Evolutionary conservation across 2,888 invertebrate species (phyloP), one percentile per base, ranked within the genome.

Genomic region (Piscicola geometra): DNA sequence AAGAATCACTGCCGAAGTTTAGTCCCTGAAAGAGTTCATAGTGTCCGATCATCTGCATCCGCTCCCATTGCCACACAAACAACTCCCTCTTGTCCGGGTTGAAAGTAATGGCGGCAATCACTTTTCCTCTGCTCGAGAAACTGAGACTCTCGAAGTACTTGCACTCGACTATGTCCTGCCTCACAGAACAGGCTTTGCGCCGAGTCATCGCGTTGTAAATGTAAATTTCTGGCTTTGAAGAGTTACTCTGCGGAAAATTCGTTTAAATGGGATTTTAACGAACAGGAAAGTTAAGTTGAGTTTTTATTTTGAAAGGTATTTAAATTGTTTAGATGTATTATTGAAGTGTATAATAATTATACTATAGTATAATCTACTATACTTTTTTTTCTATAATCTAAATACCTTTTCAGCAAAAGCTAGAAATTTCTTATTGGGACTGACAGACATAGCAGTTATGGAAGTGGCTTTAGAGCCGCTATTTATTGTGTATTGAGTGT

Each of bases 91-190:
- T 56, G 67, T 67, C 28, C 15, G 32, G 64, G 18, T 21, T 60
- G 21, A 60, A 33, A 28, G 64, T 28, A 47, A 95, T 89, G 0
- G 91, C 89, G 0, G 91, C 89, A 18, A 96, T 84, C 79, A 90
- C 90, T 83, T 91, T 92, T 0, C 91, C 92, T 84, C 95, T 94
- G 78, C 88, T 90, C 0, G 92, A 91, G 82, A 96, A 94, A 36
- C 90, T 89, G 0, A 93, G 86, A 76, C 90, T 89, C 18, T 90
- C 89, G 82, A 91, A 91, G 81, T 90, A 90, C 75, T 86, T 88
- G 0, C 90, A 82, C 66, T 81, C 80, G 15, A 85, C 82, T 78
- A 86, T 86, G 32, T 82, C 80, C 50, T 84, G 84, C 73, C 83
- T 84, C 47, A 87, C 79, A 1, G 84, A 83, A 78, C 87, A 87